Evolutionary conservation across 1,140 invertebrate genomes (phyloP), one percentile per base, ranked within the genome.

Genomic region (Drosophila pachea): DNA sequence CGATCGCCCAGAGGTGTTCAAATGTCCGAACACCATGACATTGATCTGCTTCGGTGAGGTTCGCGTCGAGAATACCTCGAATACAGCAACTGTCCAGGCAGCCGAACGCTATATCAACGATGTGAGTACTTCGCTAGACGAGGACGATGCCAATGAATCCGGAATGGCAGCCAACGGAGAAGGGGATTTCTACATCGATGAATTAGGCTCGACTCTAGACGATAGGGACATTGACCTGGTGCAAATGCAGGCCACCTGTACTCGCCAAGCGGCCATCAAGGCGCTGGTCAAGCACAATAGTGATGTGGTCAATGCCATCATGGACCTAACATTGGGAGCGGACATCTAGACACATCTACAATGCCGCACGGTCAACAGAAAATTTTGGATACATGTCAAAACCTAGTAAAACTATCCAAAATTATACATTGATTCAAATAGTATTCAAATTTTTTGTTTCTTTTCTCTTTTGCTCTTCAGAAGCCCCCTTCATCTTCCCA

Each of bases 281-380:
- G 82, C 81, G 0, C 48, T 86, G 48, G 9, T 75, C 9, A 50
- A 63, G 55, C 71, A 86, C 52, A 73, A 73, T 0, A 74, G 66
- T 43, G 81, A 86, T 43, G 74, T 86, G 29, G 82, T 86, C 49
- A 86, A 86, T 50, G 82, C 81, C 61, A 86, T 86, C 7, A 86
- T 86, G 81, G 77, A 55, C 0, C 14, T 86, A 2, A 86, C 81
- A 7, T 14, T 77, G 11, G 70, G 52, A 7, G 54, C 32, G 5
- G 54, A 31, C 40, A 12, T 43, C 38, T 55, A 43, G 14, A 7
- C 40, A 7, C 40, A 42, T 42, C 11, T 5, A 12, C 40, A 42
- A 12, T 5, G 36, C 36, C 36, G n/a, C n/a, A n/a, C n/a, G n/a
- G n/a, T n/a, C n/a, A n/a, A n/a, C n/a, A n/a, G n/a, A n/a, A 22